These are phyloP conservation scores for Andrena dorsata DNA, from an alignment of 2,888 invertebrate genomes.

Conservation along the genomic window DNA sequence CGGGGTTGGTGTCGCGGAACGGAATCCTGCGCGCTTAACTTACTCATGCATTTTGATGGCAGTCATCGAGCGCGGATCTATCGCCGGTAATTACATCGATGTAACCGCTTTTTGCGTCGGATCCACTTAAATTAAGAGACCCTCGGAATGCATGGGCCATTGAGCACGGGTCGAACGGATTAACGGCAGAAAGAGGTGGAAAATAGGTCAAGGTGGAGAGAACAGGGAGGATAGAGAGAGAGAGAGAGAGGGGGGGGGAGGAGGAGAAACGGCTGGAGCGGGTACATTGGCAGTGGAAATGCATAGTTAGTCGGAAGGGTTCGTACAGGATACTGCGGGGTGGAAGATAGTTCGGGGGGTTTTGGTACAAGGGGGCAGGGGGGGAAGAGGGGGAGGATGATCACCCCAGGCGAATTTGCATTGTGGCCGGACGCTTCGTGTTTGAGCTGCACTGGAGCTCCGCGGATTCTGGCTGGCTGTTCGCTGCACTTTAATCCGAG, in stretches of 20 bases:
- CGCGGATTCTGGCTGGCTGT: constrained; percentile 50
- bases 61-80: neutral
- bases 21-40: neutral
- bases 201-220: constrained; percentile 11
- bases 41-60: neutral
- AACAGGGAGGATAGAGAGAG: constrained; percentile 11
- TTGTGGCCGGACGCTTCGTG: constrained; percentile 73
- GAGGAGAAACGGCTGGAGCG: neutral
- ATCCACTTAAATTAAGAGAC: constrained; percentile 44
- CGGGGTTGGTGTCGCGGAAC: no score
- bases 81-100: constrained; percentile 15
- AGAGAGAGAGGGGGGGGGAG: neutral
- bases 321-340: constrained; percentile 31
- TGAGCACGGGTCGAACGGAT: constrained; percentile 16
- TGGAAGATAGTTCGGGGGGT: constrained; percentile 58
- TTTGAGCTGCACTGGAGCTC: constrained; percentile 64
- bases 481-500: constrained; percentile 60
- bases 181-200: constrained; percentile 17
- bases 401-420: constrained; percentile 74
- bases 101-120: constrained; percentile 36
- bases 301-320: constrained; percentile 29
- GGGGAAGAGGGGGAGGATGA: constrained; percentile 34
- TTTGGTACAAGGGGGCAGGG: constrained; percentile 36
- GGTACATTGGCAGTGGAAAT: constrained; percentile 36
- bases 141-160: constrained; percentile 33